phyloP scores from a whole-genome alignment of 23 tunicate genomes.

The Trididemnum nubilum region DNA sequence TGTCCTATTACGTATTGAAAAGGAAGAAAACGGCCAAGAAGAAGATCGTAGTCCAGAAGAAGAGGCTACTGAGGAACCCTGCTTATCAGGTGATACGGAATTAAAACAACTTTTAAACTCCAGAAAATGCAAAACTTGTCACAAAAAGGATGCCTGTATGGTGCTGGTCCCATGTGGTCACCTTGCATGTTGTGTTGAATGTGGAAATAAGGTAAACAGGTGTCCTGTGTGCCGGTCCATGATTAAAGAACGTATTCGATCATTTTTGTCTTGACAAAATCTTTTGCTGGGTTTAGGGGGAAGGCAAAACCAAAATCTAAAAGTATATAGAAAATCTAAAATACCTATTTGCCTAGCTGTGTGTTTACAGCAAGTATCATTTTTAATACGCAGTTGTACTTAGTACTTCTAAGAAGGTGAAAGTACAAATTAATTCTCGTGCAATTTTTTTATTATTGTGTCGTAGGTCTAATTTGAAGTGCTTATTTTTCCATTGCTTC shows the following conservation, averaged over 20 bases:
- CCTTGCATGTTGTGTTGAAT: constrained; percentile 41
- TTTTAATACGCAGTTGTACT: too few relatives aligned
- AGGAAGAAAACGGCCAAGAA: background rate
- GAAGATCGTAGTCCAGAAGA: background rate
- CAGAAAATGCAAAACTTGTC: constrained; percentile 53
- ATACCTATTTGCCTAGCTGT: too few relatives aligned
- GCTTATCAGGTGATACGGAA: background rate
- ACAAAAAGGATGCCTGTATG: constrained; percentile 28
- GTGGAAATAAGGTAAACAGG: constrained; percentile 18
- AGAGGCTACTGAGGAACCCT: background rate
- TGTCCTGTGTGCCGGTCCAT: constrained; percentile 51
- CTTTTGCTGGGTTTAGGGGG: too few relatives aligned
- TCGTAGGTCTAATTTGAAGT: too few relatives aligned
- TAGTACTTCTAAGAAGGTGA: too few relatives aligned
- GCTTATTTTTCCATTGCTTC: too few relatives aligned
- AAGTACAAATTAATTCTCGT: too few relatives aligned
- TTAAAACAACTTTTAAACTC: constrained; percentile 35
- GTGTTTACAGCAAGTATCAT: too few relatives aligned
- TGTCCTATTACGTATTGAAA: background rate
- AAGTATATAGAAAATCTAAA: too few relatives aligned
- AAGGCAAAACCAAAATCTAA: too few relatives aligned
- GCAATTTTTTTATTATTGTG: too few relatives aligned
- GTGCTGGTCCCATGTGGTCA: constrained; percentile 81
- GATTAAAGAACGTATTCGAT: constrained; percentile 31
- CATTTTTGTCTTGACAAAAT: background rate